Evolutionary conservation across 2,888 invertebrate genomes (phyloP), one percentile per base, ranked within the genome.

Genomic region (Junonia oenone): DNA sequence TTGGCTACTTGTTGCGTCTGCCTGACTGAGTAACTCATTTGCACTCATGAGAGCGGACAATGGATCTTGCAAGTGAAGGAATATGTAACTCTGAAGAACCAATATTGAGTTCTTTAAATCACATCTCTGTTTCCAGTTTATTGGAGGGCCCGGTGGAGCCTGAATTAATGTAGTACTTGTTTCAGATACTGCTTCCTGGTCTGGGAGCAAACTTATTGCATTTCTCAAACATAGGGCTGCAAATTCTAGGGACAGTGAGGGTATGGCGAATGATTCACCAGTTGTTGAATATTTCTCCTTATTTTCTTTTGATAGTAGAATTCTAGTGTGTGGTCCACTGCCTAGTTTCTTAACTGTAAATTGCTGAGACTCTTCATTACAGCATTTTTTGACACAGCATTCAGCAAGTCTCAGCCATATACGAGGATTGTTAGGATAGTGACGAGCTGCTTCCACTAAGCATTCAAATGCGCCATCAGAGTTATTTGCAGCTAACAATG

Each of bases 331-430:
- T n/a, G 86, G 69, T 11, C 90, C 89, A 58, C 83, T 85, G 9
- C 91, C 90, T 14, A 91, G 64, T 65, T 88, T 89, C 59, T 85
- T 87, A 0, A 89, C 83, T 3, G 82, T 78, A 37, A 84, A 84
- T 58, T 88, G 85, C 54, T 85, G 78, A 3, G 75, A 72, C 74
- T 91, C 91, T 65, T 92, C 92, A 62, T 87, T 86, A 72, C 93
- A 93, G 68, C 93, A 91, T 71, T 91, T 91, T 68, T 92, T 93
- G 43, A 97, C 95, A 77, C 97, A 97, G 73, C 98, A 97, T 82
- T 99, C 99, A 0, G 98, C 98, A 69, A 99, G 90, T 68, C 98
- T 92, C 55, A 98, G 88, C 98, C 99, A 99, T 37, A 99, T 91
- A 54, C 96, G 91, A 2, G 98, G 96, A 81, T 98, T 98, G 67